Evolutionary conservation across 2,113 vertebrate genomes (phyloP), one percentile per base, ranked within the genome.

Genomic region (Bubo scandiacus): DNA sequence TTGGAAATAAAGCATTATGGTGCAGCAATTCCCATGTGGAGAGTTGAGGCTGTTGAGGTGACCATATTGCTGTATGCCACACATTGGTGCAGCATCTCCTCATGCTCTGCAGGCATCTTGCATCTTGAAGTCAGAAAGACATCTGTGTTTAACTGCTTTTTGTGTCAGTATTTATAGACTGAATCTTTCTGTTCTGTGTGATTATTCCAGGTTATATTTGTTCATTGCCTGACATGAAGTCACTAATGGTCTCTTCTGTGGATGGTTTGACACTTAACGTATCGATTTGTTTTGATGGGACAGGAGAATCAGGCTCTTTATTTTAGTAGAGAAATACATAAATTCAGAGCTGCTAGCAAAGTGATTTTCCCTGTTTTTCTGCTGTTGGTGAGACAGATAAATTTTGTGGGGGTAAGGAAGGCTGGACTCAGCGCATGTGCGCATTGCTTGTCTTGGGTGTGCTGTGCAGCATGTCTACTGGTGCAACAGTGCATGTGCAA

Each of bases 401-500:
- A 7, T 86, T 70, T 71, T 67, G 29, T 42, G 75, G n/a, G 54
- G 15, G 5, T n/a, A 27, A 38, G 43, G 49, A 65, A 27, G 55
- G 16, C 45, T 90, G 81, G n/a, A 9, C 40, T 42, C 19, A 0
- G 1, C 1, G 3, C 9, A 3, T 6, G 4, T 5, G 5, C n/a
- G 9, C 5, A 2, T 29, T 43, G 40, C 22, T 66, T 57, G 80
- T 42, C 3, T 12, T 29, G 61, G 13, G 27, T 5, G 6, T 42
- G 47, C 71, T 66, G 27, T 29, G 52, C 71, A 36, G 12, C 3
- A 17, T 54, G 43, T 12, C 32, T 67, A 30, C 47, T 0, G 1
- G 4, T 43, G 52, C 0, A 0, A 13, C 43, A 42, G 42, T 6
- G 32, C 12, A 0, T 3, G 10, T n/a, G 22, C 45, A 19, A 55